These are phyloP conservation scores for Philopotamus ludificatus DNA, from an alignment of 1,140 invertebrate species.

Conservation along the genomic window DNA sequence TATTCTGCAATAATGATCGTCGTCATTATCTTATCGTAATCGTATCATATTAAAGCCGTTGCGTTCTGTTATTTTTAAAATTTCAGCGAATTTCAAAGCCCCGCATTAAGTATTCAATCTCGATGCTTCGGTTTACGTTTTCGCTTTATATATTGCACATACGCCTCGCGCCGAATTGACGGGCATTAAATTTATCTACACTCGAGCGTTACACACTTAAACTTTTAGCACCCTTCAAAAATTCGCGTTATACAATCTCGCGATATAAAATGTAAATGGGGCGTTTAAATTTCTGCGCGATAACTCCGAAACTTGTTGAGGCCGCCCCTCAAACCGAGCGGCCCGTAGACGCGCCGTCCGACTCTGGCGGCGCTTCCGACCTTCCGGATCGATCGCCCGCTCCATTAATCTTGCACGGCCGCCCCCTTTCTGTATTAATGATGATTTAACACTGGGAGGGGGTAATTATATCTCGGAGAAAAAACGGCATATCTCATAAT, in stretches of 20 bases:
- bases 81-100: too few species aligned
- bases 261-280: conserved; percentile 2
- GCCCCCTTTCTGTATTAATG: conserved; percentile 37
- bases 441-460: conserved; percentile 33
- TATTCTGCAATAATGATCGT: too few species aligned
- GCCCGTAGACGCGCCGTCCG: too few species aligned
- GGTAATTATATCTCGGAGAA: conserved; percentile 36
- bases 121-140: too few species aligned
- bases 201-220: neutral
- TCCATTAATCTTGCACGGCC: conserved; percentile 31
- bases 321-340: neutral
- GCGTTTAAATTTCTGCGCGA: conserved; percentile 3
- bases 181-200: neutral
- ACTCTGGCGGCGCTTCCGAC: conserved; percentile 31
- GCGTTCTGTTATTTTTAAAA: too few species aligned
- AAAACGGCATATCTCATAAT: too few species aligned
- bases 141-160: neutral
- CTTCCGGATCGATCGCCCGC: conserved; percentile 29
- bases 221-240: neutral
- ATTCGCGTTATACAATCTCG: neutral
- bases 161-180: neutral
- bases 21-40: too few species aligned
- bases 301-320: conserved; percentile 4
- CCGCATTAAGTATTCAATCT: too few species aligned
- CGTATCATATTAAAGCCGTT: too few species aligned